Evolutionary conservation across 2,888 invertebrate genomes (phyloP).

Genomic region (Nemoura dubitans): DNA sequence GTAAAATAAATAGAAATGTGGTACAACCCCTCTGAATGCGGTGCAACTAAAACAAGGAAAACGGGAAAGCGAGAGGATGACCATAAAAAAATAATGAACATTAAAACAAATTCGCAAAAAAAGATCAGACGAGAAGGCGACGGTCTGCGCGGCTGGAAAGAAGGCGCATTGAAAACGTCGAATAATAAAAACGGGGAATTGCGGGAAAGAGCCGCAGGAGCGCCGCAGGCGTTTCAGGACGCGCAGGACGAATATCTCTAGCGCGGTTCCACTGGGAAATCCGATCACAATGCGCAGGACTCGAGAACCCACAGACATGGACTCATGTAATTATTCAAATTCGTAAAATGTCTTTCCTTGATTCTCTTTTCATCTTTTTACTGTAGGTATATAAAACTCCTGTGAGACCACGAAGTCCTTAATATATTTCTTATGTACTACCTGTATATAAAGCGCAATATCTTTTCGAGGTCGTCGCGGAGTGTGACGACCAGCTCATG

Average conservation of each 20-base stretch:
- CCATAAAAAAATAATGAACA: slow-evolving; percentile 28
- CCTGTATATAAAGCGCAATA: neutral
- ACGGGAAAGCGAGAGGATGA: neutral
- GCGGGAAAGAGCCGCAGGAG: neutral
- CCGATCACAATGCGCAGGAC: slow-evolving; percentile 33
- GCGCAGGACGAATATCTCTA: neutral
- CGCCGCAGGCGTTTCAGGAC: slow-evolving; percentile 3
- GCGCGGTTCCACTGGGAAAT: slow-evolving; percentile 17
- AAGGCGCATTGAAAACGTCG: neutral
- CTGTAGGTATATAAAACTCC: slow-evolving; percentile 20
- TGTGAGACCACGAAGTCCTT: neutral
- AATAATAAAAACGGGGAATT: slow-evolving; percentile 26
- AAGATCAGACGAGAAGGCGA: neutral
- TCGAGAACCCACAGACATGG: slow-evolving; percentile 35
- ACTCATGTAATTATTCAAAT: slow-evolving; percentile 49
- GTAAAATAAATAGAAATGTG: neutral
- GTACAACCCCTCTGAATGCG: neutral
- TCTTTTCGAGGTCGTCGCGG: neutral
- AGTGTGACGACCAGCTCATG: neutral
- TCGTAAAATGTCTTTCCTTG: slow-evolving; percentile 37
- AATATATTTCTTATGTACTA: neutral
- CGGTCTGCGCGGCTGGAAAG: neutral
- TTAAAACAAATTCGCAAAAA: slow-evolving; percentile 30
- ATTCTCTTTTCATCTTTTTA: slow-evolving; percentile 30
- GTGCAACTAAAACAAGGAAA: neutral